A percentile compares a stretch with the other conserved stretches of the same genome.
These are phyloP conservation scores for Eudorcas thomsonii DNA, from an alignment of 2,113 vertebrate genomes.

Conservation along the genomic window DNA sequence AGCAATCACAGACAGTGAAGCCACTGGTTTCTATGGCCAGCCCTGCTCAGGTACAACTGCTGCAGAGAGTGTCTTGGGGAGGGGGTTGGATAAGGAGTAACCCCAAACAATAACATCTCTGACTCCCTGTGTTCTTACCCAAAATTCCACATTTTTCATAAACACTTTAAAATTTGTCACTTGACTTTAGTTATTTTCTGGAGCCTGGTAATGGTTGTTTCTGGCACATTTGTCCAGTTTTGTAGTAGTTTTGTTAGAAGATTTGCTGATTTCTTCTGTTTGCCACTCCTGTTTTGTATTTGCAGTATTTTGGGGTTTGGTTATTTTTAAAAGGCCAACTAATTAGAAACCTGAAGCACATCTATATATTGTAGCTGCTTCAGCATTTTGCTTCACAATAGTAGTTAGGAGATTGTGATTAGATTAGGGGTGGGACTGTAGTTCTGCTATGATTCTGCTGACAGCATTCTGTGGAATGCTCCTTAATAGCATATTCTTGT, in stretches of 20 bases:
- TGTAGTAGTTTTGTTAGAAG: neutral
- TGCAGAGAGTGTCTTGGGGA: neutral
- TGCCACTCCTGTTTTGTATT: slow-evolving; percentile 52
- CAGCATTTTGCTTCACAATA: slow-evolving; percentile 66
- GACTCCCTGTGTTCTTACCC: neutral
- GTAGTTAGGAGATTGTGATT: slow-evolving; percentile 61
- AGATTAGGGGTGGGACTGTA: slow-evolving; percentile 38
- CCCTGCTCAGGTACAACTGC: neutral
- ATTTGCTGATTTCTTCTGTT: slow-evolving; percentile 60
- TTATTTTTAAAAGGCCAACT: slow-evolving; percentile 67
- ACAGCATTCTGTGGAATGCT: slow-evolving; percentile 55
- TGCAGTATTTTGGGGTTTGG: slow-evolving; percentile 52
- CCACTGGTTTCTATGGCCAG: neutral
- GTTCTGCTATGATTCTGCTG: slow-evolving; percentile 54
- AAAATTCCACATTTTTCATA: neutral
- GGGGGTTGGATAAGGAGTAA: neutral
- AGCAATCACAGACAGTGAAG: neutral
- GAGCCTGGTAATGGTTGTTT: neutral
- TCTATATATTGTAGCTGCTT: slow-evolving; percentile 49
- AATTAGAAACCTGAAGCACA: slow-evolving; percentile 65
- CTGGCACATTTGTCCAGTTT: neutral
- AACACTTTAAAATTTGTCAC: slow-evolving; percentile 13
- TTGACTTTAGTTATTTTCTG: slow-evolving; percentile 41
- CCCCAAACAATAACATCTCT: neutral
- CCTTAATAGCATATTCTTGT: slow-evolving; percentile 51